A percentile compares a stretch with the other conserved stretches of the same genome.
Conservation (phyloP, 2,797 vertebrate genomes). For the Rhodeus uyekii region DNA sequence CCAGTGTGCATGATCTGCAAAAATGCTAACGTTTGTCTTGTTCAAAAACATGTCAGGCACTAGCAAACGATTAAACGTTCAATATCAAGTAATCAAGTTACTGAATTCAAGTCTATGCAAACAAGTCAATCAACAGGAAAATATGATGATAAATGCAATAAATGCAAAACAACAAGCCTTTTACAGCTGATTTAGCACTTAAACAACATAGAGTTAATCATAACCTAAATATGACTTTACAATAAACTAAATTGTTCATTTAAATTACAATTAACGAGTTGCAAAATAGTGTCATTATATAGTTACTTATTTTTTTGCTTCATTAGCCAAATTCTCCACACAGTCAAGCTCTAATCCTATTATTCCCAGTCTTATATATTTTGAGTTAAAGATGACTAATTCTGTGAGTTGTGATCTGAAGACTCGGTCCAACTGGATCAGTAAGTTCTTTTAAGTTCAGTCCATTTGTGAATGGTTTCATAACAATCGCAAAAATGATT, state of each 20-base stretch:
- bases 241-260: background rate
- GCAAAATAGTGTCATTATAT: too few relatives aligned
- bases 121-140: background rate
- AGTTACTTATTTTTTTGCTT: too few relatives aligned
- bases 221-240: background rate
- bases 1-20: background rate
- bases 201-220: background rate
- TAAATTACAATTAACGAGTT: background rate
- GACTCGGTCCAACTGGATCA: background rate
- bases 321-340: too few relatives aligned
- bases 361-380: too few relatives aligned
- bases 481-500: background rate
- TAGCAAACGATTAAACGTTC: background rate
- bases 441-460: background rate
- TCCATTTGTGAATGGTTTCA: background rate
- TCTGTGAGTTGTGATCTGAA: background rate
- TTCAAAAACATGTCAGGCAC: background rate
- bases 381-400: too few relatives aligned
- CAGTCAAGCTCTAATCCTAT: too few relatives aligned
- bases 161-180: background rate
- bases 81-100: background rate
- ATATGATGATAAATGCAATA: background rate
- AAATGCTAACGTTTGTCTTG: background rate
- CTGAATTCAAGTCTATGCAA: background rate
- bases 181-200: background rate